A percentile compares a stretch with the other conserved stretches of the same genome.
Evolutionary conservation across 2,888 invertebrate genomes (phyloP).

Genomic region (Amphipoea oculea): DNA sequence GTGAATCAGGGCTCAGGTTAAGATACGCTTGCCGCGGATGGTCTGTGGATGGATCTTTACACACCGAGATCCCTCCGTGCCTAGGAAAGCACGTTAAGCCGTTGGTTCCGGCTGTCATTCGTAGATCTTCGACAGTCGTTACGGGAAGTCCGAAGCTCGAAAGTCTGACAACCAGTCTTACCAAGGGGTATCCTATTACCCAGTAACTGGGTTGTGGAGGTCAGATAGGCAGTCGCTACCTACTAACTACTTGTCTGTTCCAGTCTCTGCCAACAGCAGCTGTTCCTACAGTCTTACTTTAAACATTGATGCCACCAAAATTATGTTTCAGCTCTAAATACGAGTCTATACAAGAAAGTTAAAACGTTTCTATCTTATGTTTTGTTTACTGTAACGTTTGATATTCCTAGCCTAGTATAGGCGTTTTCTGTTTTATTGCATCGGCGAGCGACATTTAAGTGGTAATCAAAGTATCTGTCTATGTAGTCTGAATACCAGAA

Average conservation of each 20-base stretch:
- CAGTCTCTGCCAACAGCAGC: neutral
- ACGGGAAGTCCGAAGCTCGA: neutral
- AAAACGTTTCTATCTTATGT: neutral
- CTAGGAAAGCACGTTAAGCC: neutral
- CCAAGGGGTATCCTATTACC: neutral
- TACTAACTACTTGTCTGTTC: neutral
- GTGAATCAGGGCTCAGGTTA: no score
- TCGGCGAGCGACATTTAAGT: neutral
- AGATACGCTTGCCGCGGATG: no score
- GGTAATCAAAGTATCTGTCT: neutral
- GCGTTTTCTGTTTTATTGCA: slow-evolving; percentile 1
- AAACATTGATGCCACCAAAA: neutral
- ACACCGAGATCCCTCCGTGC: neutral
- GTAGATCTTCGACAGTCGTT: neutral
- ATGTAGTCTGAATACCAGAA: slow-evolving; percentile 15
- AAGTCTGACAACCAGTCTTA: neutral
- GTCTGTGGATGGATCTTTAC: neutral
- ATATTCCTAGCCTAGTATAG: neutral
- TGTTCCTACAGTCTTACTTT: neutral
- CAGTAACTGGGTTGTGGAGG: neutral
- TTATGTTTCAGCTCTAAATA: neutral
- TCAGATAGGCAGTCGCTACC: neutral
- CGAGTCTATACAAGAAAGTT: no score
- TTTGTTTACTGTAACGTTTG: slow-evolving; percentile 7
- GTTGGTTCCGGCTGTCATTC: neutral